Evolutionary conservation across 2,113 vertebrate species (phyloP).

Genomic region (Sturnira hondurensis): DNA sequence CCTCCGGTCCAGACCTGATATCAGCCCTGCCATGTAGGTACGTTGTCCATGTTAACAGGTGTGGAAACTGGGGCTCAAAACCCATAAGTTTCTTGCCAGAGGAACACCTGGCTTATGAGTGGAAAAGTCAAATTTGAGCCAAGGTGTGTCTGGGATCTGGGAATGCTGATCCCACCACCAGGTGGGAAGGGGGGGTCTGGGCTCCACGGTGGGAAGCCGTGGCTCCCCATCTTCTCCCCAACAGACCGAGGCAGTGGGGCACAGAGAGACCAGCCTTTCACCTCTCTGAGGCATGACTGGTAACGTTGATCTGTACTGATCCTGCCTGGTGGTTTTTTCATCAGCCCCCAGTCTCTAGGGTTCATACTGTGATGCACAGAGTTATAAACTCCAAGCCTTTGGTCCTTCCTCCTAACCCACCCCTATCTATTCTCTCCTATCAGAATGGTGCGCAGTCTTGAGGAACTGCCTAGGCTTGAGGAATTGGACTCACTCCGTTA

Average conservation of each 20-base stretch:
- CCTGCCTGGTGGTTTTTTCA: background rate
- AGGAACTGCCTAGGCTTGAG: background rate
- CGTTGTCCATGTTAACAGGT: background rate
- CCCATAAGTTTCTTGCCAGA: background rate
- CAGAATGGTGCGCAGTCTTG: background rate
- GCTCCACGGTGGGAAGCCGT: fast-evolving
- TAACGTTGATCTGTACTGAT: background rate
- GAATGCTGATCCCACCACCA: too few species aligned
- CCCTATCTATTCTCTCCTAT: too few species aligned
- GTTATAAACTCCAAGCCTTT: background rate
- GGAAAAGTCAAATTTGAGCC: background rate
- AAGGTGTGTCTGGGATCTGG: background rate
- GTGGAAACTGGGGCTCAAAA: background rate
- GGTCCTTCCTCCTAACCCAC: background rate
- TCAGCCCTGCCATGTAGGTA: background rate
- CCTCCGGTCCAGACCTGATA: fast-evolving
- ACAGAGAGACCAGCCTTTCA: background rate
- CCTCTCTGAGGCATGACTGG: background rate
- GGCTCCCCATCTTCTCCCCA: background rate
- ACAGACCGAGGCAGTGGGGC: fast-evolving
- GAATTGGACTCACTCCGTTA: background rate
- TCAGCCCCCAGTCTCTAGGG: background rate
- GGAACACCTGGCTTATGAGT: background rate
- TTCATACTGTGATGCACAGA: background rate
- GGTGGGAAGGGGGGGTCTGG: background rate